A percentile compares a stretch with the other conserved stretches of the same genome.
Evolutionary conservation across 2,888 invertebrate genomes (phyloP).

Genomic region (Protophormia terraenovae): DNA sequence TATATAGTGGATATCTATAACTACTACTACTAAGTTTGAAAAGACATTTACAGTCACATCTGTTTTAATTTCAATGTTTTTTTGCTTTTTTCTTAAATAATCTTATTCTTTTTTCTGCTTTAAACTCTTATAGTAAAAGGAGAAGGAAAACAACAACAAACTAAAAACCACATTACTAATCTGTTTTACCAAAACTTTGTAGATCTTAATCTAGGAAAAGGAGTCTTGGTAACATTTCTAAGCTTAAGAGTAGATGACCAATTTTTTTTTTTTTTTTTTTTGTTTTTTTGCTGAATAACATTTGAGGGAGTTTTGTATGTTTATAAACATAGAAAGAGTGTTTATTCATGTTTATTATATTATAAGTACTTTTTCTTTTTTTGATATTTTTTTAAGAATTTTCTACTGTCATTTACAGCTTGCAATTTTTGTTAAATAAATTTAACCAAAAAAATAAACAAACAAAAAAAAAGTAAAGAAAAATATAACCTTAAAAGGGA

Average conservation of each 20-base stretch:
- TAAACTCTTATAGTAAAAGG: neutral
- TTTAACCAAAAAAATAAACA: neutral
- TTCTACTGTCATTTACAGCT: conserved; percentile 61
- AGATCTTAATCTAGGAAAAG: conserved; percentile 50
- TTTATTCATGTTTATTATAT: conserved; percentile 45
- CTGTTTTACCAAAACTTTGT: conserved; percentile 47
- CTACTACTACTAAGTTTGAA: conserved; percentile 3
- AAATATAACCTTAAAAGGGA: conserved; percentile 15
- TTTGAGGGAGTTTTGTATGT: conserved; percentile 40
- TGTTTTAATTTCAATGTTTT: conserved; percentile 53
- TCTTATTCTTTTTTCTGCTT: neutral
- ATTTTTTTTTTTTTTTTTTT: too few relatives aligned
- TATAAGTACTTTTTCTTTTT: conserved; percentile 31
- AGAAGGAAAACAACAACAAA: neutral
- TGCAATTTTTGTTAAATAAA: conserved; percentile 51
- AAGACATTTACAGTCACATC: conserved; percentile 59
- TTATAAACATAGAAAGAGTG: conserved; percentile 42
- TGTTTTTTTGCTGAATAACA: too few relatives aligned
- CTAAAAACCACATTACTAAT: conserved; percentile 50
- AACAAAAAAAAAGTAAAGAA: neutral
- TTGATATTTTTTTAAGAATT: conserved; percentile 21
- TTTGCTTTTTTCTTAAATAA: neutral
- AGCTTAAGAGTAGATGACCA: conserved; percentile 6
- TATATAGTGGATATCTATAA: conserved; percentile 39
- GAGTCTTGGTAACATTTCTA: conserved; percentile 22